Evolutionary conservation across 2,888 invertebrate genomes (phyloP).

Genomic region (Chironomus tentans): DNA sequence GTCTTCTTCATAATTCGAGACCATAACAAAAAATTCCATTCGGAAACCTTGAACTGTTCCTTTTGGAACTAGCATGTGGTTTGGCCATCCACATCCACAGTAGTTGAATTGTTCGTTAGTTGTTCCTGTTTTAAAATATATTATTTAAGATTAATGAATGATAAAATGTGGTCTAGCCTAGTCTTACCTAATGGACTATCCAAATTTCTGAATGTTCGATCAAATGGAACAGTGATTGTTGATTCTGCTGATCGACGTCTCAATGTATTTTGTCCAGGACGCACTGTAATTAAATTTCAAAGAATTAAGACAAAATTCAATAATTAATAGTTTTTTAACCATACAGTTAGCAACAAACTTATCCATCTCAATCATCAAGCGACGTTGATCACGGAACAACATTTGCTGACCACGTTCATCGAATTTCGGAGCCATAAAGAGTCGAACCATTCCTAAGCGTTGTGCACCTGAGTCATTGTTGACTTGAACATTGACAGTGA

Average conservation of each 20-base stretch:
- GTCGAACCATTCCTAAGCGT: constrained; percentile 54
- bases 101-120: constrained; percentile 53
- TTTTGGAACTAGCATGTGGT: constrained; percentile 62
- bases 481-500: constrained; percentile 31
- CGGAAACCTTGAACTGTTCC: constrained; percentile 52
- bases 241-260: constrained; percentile 59
- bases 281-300: too few species aligned
- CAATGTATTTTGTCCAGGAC: constrained; percentile 57
- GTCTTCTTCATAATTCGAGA: constrained; percentile 57
- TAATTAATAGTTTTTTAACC: too few species aligned
- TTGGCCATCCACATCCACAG: constrained; percentile 75
- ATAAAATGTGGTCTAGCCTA: too few species aligned
- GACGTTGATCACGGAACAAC: constrained; percentile 54
- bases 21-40: constrained; percentile 58
- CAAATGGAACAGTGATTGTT: constrained; percentile 74
- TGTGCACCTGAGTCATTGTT: constrained; percentile 31
- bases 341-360: constrained; percentile 56
- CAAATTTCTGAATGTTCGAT: constrained; percentile 66
- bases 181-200: constrained; percentile 47
- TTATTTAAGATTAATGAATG: too few species aligned
- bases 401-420: constrained; percentile 60
- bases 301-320: too few species aligned
- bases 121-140: constrained; percentile 37
- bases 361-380: constrained; percentile 65
- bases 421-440: constrained; percentile 59